Base-by-base conservation (phyloP, 2,797 vertebrate genomes). In the Acestrorhynchus altus region DNA sequence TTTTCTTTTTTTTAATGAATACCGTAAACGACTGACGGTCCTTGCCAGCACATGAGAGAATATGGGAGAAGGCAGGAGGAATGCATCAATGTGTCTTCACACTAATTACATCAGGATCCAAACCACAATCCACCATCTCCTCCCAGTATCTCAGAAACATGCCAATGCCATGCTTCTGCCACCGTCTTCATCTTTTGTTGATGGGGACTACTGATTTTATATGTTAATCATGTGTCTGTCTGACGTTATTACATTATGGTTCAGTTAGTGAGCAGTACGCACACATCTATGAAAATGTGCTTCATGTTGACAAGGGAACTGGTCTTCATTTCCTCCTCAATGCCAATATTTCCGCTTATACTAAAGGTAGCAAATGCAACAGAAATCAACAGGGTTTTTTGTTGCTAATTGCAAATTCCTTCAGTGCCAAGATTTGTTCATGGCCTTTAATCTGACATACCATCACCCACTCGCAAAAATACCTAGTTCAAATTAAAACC, bases 381-480 rank as follows among this genome's bases (percentile, higher is more conserved):
- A 80, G 7, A 39, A 59, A 1, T 63, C 72, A 52, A 75, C 70
- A 69, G 77, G 65, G 73, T 79, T 49, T 71, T 79, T 56, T 67
- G 63, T 73, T 74, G 12, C 20, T 57, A 49, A 83, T 78, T 35
- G 13, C 54, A 13, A 40, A 86, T 80, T 49, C 49, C 73, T 74
- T 89, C 83, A n/a, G 89, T 89, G 90, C 90, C 90, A 89, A 84
- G 67, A 83, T 85, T 88, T 77, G 71, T 79, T 72, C 78, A 82
- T 87, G 82, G 88, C 89, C 87, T 89, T 91, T 83, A 74, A 79
- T 77, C 24, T 74, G 56, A 76, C 86, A 35, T 61, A n/a, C 18
- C 59, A 35, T 60, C 28, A 87, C 39, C 61, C 40, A 20, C 18
- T 63, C n/a, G 4, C 12, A 20, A 24, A 64, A 22, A 22, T 16